A percentile compares a stretch with the other conserved stretches of the same genome.
phyloP scores from a whole-genome alignment of 92 coral and sea anemone species.

The Parazoanthus atlanticus region DNA sequence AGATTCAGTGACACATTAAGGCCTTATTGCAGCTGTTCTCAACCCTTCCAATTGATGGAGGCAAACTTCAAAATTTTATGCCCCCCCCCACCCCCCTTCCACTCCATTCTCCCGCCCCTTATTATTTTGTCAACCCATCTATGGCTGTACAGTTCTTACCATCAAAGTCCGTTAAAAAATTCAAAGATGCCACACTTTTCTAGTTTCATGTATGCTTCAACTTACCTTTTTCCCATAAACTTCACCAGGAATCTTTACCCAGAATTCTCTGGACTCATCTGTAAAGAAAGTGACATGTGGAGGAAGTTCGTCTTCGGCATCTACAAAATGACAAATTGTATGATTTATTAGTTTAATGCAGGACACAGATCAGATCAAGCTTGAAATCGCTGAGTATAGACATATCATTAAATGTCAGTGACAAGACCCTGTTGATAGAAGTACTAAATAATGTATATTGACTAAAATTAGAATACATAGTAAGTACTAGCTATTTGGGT shows the following conservation, averaged over 20 bases:
- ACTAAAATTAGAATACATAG: too few species aligned
- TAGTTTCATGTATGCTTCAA: background rate
- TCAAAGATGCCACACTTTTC: background rate
- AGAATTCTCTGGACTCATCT: slow-evolving; percentile 66
- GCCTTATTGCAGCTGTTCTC: too few species aligned
- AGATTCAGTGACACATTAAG: too few species aligned
- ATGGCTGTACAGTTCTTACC: background rate
- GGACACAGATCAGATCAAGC: background rate
- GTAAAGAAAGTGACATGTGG: slow-evolving; percentile 42
- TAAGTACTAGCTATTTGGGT: too few species aligned
- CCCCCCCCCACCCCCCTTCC: background rate
- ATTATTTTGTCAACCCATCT: background rate
- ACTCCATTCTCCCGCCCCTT: background rate
- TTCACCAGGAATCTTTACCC: slow-evolving; percentile 74
- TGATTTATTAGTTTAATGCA: background rate
- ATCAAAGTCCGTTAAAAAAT: background rate
- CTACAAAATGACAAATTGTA: background rate
- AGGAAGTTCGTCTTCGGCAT: slow-evolving; percentile 43
- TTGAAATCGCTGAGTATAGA: background rate
- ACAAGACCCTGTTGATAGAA: background rate
- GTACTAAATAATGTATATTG: background rate
- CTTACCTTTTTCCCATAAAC: slow-evolving; percentile 63
- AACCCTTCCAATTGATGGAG: too few species aligned
- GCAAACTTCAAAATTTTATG: too few species aligned
- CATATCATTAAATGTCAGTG: background rate